Base-by-base conservation (phyloP, 2,888 invertebrate species). In the Hydrotaea diabolus region DNA sequence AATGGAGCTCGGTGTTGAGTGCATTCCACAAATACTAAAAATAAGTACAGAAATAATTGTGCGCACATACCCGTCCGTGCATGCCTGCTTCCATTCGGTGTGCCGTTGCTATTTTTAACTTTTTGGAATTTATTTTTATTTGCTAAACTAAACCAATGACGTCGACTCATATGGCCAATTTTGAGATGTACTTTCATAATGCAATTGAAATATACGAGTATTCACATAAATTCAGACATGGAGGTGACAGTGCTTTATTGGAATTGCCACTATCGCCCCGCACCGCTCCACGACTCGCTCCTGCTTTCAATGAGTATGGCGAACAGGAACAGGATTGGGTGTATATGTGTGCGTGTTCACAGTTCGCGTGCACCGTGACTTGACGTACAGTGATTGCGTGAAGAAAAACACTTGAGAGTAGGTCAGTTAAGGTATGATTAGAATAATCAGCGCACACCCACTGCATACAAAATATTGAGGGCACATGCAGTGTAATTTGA, bases 1-100 rank as follows among this genome's bases (percentile, higher is more conserved):
- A 66, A 73, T 66, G 36, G 69, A n/a, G 39, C 53, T 26, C 43
- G 64, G 46, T 66, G 73, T 69, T 23, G 46, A 43, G 59, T 73
- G 49, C 66, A 82, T 77, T 82, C 73, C 77, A 73, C 57, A 82
- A 73, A 72, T 81, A 43, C 26, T 77, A 43, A 43, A 81, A 81
- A 73, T 82, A 77, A 36, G 36, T 72, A 62, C 49, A 77, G 57
- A 73, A 73, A 73, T 73, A 73, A 73, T 73, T 73, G 73, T 19
- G 64, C 19, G 36, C 73, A 64, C 59, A 59, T 39, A 69, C 21
- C 46, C 46, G 46, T 66, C 21, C 69, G 46, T 46, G 62, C 62
- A 31, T 36, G 26, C n/a, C 36, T 62, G 31, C 31, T 39, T 31
- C 39, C 31, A 31, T 31, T 31, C 31, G 19, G n/a, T 19, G 59